A percentile compares a stretch with the other conserved stretches of the same genome.
Evolutionary conservation across 2,797 vertebrate species (phyloP).

Genomic region (Malacoraja senta): DNA sequence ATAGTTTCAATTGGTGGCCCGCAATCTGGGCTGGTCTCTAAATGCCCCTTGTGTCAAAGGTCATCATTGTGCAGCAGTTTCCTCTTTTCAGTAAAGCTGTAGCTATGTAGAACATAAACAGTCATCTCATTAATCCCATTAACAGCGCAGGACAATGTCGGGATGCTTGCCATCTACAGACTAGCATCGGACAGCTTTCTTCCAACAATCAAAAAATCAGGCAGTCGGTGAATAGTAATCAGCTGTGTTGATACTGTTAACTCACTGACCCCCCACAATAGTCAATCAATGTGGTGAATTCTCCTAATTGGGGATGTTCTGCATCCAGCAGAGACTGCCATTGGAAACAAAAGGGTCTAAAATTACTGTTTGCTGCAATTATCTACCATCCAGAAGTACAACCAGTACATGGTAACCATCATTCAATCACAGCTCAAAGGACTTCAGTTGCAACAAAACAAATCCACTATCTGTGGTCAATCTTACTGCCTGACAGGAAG

Average conservation of each 20-base stretch:
- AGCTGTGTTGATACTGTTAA: constrained; percentile 64
- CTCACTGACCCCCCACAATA: constrained; percentile 61
- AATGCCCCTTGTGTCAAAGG: constrained; percentile 74
- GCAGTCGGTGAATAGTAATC: constrained; percentile 64
- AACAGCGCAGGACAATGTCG: constrained; percentile 46
- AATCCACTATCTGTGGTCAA: constrained; percentile 20
- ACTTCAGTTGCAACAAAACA: constrained; percentile 37
- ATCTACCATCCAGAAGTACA: constrained; percentile 64
- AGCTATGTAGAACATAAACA: constrained; percentile 63
- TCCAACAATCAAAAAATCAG: constrained; percentile 67
- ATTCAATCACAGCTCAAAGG: constrained; percentile 50
- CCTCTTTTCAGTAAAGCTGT: constrained; percentile 46
- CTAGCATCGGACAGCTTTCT: constrained; percentile 64
- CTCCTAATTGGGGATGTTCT: constrained; percentile 71
- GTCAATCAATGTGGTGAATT: constrained; percentile 72
- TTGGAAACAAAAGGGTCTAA: constrained; percentile 64
- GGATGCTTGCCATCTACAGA: constrained; percentile 55
- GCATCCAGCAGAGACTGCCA: constrained; percentile 63
- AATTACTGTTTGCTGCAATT: constrained; percentile 71
- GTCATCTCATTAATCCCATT: constrained; percentile 67
- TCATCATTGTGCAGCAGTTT: constrained; percentile 53
- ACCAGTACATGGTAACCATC: constrained; percentile 57
- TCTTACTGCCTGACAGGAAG: background rate
- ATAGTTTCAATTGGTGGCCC: constrained; percentile 80
- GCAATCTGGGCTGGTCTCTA: constrained; percentile 70